Evolutionary conservation across 2,113 vertebrate genomes (phyloP), one percentile per base, ranked within the genome.

Genomic region (Anoplopoma fimbria): DNA sequence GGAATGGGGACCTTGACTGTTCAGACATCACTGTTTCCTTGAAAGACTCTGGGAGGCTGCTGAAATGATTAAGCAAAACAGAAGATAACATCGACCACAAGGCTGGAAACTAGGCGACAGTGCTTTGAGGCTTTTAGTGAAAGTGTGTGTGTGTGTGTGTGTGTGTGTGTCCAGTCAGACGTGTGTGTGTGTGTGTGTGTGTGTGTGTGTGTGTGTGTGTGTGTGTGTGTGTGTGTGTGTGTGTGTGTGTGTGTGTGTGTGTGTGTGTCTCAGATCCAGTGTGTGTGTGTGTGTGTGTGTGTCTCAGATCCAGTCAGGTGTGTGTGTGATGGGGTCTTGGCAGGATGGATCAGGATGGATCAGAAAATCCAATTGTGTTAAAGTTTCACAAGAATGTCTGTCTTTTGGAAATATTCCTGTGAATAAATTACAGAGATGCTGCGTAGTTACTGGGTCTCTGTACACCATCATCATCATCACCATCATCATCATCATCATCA

Each of bases 351-450:
- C 25, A 62, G 23, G 47, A 29, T 42, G 1, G 7, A 42, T 67
- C 49, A 70, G 38, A n/a, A 27, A 19, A n/a, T 38, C 23, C 47
- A 77, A 3, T 25, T 62, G 1, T 23, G n/a, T 40, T 42, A 69
- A 31, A 67, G 21, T 82, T 88, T 82, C 42, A 58, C 77, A 79
- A 74, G 19, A 40, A 7, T 69, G 25, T 55, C 6, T 73, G 45
- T 63, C 14, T 19, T 27, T 27, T 21, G 31, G 17, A 21, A 4
- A 19, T 3, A 61, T 10, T 2, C 34, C 9, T 36, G 19, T 69
- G 63, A 25, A 1, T 58, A 58, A 34, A 2, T 79, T 12, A 33
- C 57, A 38, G 31, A 15, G 31, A 69, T 69, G 14, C 33, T 62
- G 9, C 15, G 4, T 12, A 21, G 23, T 47, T 29, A 55, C 9